Evolutionary conservation across 2,113 vertebrate genomes (phyloP), one percentile per base, ranked within the genome.

Genomic region (Serinus canaria): DNA sequence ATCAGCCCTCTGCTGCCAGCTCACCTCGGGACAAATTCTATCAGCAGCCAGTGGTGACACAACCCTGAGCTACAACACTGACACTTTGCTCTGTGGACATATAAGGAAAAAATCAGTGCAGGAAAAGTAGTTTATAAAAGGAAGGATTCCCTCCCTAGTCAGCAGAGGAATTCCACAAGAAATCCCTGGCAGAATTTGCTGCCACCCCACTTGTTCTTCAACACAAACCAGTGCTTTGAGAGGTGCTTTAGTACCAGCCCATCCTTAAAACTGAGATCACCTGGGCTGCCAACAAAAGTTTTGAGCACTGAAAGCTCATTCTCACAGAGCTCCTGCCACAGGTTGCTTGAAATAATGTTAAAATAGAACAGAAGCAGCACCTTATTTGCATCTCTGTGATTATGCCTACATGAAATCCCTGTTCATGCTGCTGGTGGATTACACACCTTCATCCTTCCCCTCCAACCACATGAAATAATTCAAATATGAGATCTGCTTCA

Each of bases 1-100:
- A n/a, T 35, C 74, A 50, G 63, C 10, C 25, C 2, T 0, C 35
- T 49, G 60, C 52, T 43, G 52, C 52, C 81, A 19, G 44, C 68
- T 81, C 86, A 35, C 62, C 84, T 50, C 77, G 11, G 66, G 16
- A 64, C 52, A 13, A 74, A 10, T 27, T 9, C 2, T 3, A 4
- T 12, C 9, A 10, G 39, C 77, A n/a, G 3, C 1, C 6, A 30
- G 3, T 0, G 6, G 46, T 19, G 86, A 58, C 41, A 49, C 24
- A 81, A 7, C 0, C 0, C 44, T 4, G 44, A 90, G 50, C 3
- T 83, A 33, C 28, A 68, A 1, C 1, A 13, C 6, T 12, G 35
- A 41, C 47, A 11, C 31, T 82, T 50, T 30, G 30, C 60, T 20
- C 52, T 10, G 2, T 5, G 15, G n/a, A 33, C 7, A 3, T 1